Conservation (phyloP, 2,797 vertebrate genomes). For the Thaleichthys pacificus region DNA sequence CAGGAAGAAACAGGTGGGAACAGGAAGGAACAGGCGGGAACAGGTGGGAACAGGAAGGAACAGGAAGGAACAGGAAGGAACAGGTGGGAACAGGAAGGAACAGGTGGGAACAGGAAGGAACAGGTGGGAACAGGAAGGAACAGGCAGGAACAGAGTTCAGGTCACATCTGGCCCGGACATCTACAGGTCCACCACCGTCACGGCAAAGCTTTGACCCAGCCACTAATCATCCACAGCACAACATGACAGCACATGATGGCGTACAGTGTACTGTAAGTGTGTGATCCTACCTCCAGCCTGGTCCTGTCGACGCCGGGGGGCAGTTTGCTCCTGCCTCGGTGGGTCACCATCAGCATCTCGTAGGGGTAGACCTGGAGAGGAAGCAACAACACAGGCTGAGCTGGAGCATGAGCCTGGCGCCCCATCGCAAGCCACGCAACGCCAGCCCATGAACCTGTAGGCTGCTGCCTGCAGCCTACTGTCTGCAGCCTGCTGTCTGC, state of each 20-base stretch:
- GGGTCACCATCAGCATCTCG: slow-evolving; percentile 85
- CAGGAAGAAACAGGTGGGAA: not conserved
- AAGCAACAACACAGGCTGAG: not conserved
- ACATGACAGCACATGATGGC: not conserved
- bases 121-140: not conserved
- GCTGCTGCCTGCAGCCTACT: too few relatives aligned
- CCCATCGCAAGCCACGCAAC: too few relatives aligned
- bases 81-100: not conserved
- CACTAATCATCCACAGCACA: not conserved
- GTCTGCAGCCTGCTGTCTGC: too few relatives aligned
- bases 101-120: not conserved
- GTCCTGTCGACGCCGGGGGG: slow-evolving; percentile 88
- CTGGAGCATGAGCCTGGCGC: too few relatives aligned
- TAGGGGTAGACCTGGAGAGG: slow-evolving; percentile 83
- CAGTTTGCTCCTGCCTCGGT: slow-evolving; percentile 80
- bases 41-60: not conserved
- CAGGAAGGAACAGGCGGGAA: not conserved
- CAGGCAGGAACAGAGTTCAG: not conserved
- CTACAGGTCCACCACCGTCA: not conserved
- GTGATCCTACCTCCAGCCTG: slow-evolving; percentile 81
- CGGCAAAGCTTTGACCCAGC: not conserved
- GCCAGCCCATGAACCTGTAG: not conserved
- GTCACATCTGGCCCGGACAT: not conserved
- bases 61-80: not conserved
- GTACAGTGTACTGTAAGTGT: not conserved